phyloP scores from a whole-genome alignment of 2,888 invertebrate genomes.

The Steinernema hermaphroditum region DNA sequence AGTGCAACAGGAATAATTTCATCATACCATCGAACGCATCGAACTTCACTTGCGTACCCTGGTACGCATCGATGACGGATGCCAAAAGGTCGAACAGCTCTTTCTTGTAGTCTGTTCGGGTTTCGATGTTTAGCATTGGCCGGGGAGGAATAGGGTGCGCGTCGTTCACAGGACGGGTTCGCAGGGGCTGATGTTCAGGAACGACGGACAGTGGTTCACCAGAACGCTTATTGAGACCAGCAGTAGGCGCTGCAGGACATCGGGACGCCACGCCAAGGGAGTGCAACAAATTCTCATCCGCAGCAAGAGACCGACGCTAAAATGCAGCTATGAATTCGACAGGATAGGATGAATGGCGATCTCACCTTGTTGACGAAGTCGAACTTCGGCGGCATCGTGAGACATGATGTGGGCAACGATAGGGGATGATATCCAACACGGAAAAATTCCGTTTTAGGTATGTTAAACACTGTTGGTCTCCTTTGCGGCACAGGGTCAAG shows the following conservation, averaged over 20 bases:
- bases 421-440: slow-evolving; percentile 76
- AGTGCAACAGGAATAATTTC: no score
- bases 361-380: slow-evolving; percentile 22
- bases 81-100: not conserved
- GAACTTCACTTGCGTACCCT: not conserved
- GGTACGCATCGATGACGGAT: not conserved
- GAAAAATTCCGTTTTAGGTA: slow-evolving; percentile 48
- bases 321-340: no score
- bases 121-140: not conserved
- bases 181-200: slow-evolving; percentile 57
- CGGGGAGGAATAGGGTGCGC: no score
- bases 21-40: not conserved
- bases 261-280: not conserved
- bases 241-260: no score
- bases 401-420: slow-evolving; percentile 83
- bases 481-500: slow-evolving; percentile 68
- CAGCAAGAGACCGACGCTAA: slow-evolving; percentile 19
- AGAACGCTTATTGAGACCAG: no score
- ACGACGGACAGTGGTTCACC: slow-evolving; percentile 67
- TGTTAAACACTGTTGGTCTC: slow-evolving; percentile 67
- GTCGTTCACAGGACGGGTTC: slow-evolving; percentile 60
- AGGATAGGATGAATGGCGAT: not conserved
- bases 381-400: slow-evolving; percentile 88
- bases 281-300: not conserved
- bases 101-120: not conserved